Base-by-base conservation (phyloP, 2,888 invertebrate genomes). In the Danaus chrysippus region DNA sequence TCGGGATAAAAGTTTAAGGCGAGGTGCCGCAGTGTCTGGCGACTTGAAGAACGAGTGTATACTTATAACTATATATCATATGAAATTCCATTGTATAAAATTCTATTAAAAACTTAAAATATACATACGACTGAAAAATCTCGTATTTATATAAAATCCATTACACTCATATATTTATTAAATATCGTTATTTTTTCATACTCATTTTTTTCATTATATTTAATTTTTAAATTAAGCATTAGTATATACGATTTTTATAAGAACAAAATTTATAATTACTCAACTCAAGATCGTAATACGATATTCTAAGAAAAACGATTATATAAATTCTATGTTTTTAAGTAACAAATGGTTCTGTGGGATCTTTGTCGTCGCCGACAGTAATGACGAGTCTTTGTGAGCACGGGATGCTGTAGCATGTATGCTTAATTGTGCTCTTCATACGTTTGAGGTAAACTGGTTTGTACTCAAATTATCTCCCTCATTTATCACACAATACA, bases 1-100 rank as follows among this genome's bases (percentile, higher is more conserved):
- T 59, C 59, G 52, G 59, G 59, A 62, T 53, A 43, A 56, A 52
- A 56, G 43, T 56, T 63, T 56, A 59, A 43, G 59, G 56, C 41
- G 59, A 59, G 63, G 63, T 63, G 63, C 63, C 63, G 63, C 43
- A 59, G 53, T 59, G 63, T 63, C 59, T 63, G 63, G 42, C 43
- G 49, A 42, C 42, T 59, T 15, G 15, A n/a, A 17, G 49, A 17
- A 15, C 15, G 15, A 10, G 49, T 17, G 17, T 17, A 49, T 11
- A 43, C n/a, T 12, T 43, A n/a, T 43, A n/a, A 43, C 12, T 11
- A 13, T 15, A 52, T 11, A 17, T 58, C 17, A 15, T 56, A 43
- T 43, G 19, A 42, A 19, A 56, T 41, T 49, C 42, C 8, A 15
- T 52, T 58, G 23, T 49, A 53, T 52, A 42, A 53, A 15, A 34